phyloP scores from a whole-genome alignment of 1,140 invertebrate species.

The Melitaea cinxia region DNA sequence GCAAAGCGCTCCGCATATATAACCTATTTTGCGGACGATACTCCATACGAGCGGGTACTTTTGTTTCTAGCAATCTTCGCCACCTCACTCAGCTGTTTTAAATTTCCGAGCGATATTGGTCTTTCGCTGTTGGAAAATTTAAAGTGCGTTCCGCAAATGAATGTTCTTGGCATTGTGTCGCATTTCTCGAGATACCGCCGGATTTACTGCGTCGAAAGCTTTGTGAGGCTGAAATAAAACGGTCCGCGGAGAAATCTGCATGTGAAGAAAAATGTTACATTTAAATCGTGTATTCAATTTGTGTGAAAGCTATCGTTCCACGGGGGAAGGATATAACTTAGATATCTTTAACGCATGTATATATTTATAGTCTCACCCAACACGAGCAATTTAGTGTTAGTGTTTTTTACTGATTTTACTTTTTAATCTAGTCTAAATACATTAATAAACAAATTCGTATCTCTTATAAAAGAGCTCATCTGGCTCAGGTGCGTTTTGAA shows the following conservation, averaged over 20 bases:
- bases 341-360: neutral
- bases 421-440: no score
- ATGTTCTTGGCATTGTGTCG: slow-evolving; percentile 60
- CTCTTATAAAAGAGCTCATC: no score
- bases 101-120: slow-evolving; percentile 48
- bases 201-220: slow-evolving; percentile 71
- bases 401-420: neutral
- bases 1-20: slow-evolving; percentile 40
- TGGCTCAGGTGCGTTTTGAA: no score
- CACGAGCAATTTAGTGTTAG: no score
- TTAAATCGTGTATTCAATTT: slow-evolving; percentile 76
- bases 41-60: slow-evolving; percentile 38
- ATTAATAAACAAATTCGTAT: no score
- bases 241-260: slow-evolving; percentile 73
- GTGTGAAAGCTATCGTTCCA: slow-evolving; percentile 58
- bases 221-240: slow-evolving; percentile 71
- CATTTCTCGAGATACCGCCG: slow-evolving; percentile 62
- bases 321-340: slow-evolving; percentile 31
- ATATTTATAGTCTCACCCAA: neutral
- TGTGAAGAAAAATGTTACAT: slow-evolving; percentile 71
- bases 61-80: slow-evolving; percentile 42
- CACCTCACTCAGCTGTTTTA: slow-evolving; percentile 36
- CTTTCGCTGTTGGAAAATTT: slow-evolving; percentile 60
- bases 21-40: slow-evolving; percentile 23
- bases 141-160: slow-evolving; percentile 60